Evolutionary conservation across 1,140 invertebrate genomes (phyloP).

Genomic region (Schlechtendalia chinensis): DNA sequence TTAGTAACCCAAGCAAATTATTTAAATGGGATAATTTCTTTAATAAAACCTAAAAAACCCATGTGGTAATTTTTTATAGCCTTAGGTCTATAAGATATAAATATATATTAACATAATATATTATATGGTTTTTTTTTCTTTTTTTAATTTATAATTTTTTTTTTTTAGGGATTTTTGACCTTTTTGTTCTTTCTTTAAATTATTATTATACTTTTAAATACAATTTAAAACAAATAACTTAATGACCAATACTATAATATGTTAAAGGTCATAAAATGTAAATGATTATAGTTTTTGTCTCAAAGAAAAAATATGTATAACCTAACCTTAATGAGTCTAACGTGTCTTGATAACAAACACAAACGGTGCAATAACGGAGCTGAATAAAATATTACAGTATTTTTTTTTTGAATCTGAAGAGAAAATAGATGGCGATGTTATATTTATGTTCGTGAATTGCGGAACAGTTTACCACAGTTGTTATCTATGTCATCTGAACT

Average conservation of each 20-base stretch:
- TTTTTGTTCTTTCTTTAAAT: conserved; percentile 33
- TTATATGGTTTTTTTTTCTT: background rate
- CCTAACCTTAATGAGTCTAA: conserved; percentile 39
- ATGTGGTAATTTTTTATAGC: conserved; percentile 12
- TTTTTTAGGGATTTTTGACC: conserved; percentile 56
- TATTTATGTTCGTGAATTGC: conserved; percentile 11
- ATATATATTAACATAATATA: conserved; percentile 31
- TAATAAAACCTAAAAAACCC: conserved; percentile 25
- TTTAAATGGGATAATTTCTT: conserved; percentile 4
- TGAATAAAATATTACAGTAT: conserved; percentile 30
- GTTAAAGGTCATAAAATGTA: conserved; percentile 23
- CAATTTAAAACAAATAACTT: conserved; percentile 39
- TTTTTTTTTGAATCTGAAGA: background rate
- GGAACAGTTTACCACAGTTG: conserved; percentile 24
- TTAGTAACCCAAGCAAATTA: conserved; percentile 2
- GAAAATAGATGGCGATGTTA: conserved; percentile 1
- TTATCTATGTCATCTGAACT: conserved; percentile 34
- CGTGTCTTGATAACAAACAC: conserved; percentile 20
- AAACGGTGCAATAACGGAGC: conserved; percentile 18
- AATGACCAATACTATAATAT: conserved; percentile 22
- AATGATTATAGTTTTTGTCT: conserved; percentile 40
- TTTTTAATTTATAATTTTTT: conserved; percentile 23
- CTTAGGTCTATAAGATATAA: conserved; percentile 43
- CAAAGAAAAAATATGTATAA: conserved; percentile 37
- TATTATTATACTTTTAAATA: conserved; percentile 41